Evolutionary conservation across 1,140 invertebrate species (phyloP).

Genomic region (Saccostrea glomerata): DNA sequence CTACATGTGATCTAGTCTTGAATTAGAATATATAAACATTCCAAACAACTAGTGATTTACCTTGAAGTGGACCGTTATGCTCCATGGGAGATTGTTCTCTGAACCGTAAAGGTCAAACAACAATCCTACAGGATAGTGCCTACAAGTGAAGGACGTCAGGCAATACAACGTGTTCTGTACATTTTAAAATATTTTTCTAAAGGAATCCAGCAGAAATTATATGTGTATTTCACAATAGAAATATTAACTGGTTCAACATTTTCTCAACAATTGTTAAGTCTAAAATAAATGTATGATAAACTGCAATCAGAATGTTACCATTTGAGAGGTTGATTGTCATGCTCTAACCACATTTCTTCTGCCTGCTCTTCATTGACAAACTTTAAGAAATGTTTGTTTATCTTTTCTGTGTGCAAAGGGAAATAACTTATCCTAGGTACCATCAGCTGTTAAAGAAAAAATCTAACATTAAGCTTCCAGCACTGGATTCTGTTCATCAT

Average conservation of each 20-base stretch:
- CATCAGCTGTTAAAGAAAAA: conserved; percentile 84
- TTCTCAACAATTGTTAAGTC: no score
- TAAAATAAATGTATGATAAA: no score
- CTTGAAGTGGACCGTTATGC: conserved; percentile 96
- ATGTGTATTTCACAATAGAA: no score
- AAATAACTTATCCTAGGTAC: conserved; percentile 97
- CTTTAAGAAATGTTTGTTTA: conserved; percentile 92
- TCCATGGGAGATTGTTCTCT: conserved; percentile 92
- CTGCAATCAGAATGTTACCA: conserved; percentile 83
- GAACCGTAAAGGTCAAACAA: conserved; percentile 91
- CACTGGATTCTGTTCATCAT: not conserved
- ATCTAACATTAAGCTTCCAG: not conserved
- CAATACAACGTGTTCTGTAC: conserved; percentile 31
- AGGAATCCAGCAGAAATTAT: no score
- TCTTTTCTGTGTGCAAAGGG: conserved; percentile 96
- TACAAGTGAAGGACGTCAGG: conserved; percentile 70
- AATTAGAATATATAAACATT: conserved; percentile 36
- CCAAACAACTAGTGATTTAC: conserved; percentile 72
- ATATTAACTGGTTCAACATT: no score
- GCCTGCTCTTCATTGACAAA: conserved; percentile 90
- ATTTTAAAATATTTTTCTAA: not conserved
- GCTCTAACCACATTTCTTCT: conserved; percentile 97
- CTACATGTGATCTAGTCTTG: no score
- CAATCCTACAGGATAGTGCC: conserved; percentile 97
- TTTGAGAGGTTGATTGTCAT: conserved; percentile 93